Base-by-base conservation (phyloP, 1,140 invertebrate species). In the Meteorus sp. region DNA sequence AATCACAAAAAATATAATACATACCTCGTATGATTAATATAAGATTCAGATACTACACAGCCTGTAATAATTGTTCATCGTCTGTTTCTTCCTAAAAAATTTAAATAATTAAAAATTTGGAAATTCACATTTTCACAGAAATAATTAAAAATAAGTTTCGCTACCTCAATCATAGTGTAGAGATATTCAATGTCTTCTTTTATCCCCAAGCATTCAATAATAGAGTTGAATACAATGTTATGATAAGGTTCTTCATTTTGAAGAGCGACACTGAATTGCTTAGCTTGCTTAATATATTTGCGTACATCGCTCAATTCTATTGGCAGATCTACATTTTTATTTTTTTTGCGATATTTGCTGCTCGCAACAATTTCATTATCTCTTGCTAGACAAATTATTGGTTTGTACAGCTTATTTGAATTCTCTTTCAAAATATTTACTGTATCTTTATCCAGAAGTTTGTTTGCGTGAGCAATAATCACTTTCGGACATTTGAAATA, bases 381-480 rank as follows among this genome's bases (percentile, higher is more conserved):
- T 43, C 17, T 43, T 17, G 39, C 5, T 8, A 15, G 9, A 43
- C 39, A 43, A 19, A 1, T 43, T 3, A 43, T 43, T 17, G n/a
- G 39, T 43, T 43, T 43, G n/a, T 13, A 3, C 13, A 43, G 15
- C 4, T 43, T 11, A 17, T 43, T 3, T 15, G 20, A 43, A 4
- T 13, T 19, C 22, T 41, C 37, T 11, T 55, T 23, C 59, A 51
- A 60, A 13, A 11, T 31, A 27, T 48, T 53, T 2, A 48, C n/a
- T 13, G 33, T 44, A 20, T 48, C 19, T 15, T 50, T 60, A 23
- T 44, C 51, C 15, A 55, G 22, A 11, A 60, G 27, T 9, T 29
- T 39, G 17, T 22, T 44, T 20, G 51, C 52, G 20, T 60, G 59
- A 11, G 25, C 19, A 2, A 60, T 35, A 20, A 60, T 19, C 4